Evolutionary conservation across 2,797 vertebrate species (phyloP).

Genomic region (Kryptopterus vitreolus): DNA sequence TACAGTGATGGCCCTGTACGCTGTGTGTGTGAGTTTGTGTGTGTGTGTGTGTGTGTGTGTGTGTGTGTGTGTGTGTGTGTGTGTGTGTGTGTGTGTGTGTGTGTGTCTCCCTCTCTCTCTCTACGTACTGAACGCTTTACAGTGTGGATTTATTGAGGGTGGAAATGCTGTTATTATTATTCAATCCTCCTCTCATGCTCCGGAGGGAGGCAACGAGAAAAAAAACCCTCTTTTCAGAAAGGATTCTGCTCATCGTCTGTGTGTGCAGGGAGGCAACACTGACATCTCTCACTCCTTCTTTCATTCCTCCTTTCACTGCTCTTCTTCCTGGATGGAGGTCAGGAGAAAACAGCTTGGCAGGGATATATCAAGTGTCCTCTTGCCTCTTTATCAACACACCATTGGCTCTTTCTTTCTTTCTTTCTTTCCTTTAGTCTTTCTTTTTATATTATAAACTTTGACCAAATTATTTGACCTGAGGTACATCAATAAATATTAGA

Average conservation of each 20-base stretch:
- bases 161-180: constrained; percentile 52
- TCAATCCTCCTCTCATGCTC: constrained; percentile 53
- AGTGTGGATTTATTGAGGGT: constrained; percentile 48
- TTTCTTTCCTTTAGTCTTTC: constrained; percentile 73
- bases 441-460: constrained; percentile 75
- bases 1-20: constrained; percentile 47
- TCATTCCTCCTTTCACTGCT: constrained; percentile 56
- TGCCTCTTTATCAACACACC: constrained; percentile 30
- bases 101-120: constrained; percentile 27
- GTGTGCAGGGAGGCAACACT: constrained; percentile 37
- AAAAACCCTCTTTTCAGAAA: constrained; percentile 37
- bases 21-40: constrained; percentile 21
- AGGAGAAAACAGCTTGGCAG: constrained; percentile 37
- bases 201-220: constrained; percentile 31
- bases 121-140: constrained; percentile 40
- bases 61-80: constrained; percentile 28
- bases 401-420: not conserved
- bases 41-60: constrained; percentile 23
- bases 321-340: constrained; percentile 46
- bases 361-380: constrained; percentile 35
- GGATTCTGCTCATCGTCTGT: constrained; percentile 48
- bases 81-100: constrained; percentile 22
- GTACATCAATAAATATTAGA: not conserved
- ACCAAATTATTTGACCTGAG: constrained; percentile 50
- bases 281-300: constrained; percentile 54